Base-by-base conservation (phyloP, 2,888 invertebrate genomes). In the Pseudococcus longispinus region DNA sequence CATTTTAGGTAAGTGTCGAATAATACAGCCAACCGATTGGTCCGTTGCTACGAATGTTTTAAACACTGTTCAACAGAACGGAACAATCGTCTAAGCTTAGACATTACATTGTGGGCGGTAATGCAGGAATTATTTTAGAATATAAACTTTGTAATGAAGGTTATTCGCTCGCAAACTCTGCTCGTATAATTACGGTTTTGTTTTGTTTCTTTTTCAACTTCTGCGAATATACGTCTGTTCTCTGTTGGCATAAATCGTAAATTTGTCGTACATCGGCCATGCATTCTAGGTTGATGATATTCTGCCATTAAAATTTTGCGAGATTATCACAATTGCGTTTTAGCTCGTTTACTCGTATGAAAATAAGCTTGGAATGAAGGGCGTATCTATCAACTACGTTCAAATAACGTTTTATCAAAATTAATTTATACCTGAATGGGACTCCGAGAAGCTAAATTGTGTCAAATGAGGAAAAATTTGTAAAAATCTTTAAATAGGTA, bases 101-200 rank as follows among this genome's bases (percentile, higher is more conserved):
- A 32, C n/a, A 74, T 74, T 32, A 80, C 37, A 26, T 80, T 1
- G 77, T 80, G 42, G 77, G 77, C 77, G 77, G 77, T 20, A 80
- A 80, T 80, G 20, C 37, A 42, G 77, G 77, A 80, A 80, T 37
- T 80, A 80, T 80, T 80, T 74, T 80, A 80, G 11, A 80, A 80
- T 42, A 80, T 80, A 80, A 37, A 42, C 77, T 80, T 42, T 80
- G 77, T 80, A 80, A 42, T 80, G 77, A 80, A 80, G 77, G 77
- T 80, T 80, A 42, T 42, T 80, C 42, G 77, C 77, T 80, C 77
- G 20, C 42, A 80, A 80, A 80, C 26, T 42, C 42, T 9, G 13
- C 23, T n/a, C 20, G 23, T 60, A 37, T 37, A 60, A 60, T 60
- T 60, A 60, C 23, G n/a, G 18, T 51, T 51, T 51, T n/a, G 51